Evolutionary conservation across 1,140 invertebrate species (phyloP).

Genomic region (Heliconius congener): DNA sequence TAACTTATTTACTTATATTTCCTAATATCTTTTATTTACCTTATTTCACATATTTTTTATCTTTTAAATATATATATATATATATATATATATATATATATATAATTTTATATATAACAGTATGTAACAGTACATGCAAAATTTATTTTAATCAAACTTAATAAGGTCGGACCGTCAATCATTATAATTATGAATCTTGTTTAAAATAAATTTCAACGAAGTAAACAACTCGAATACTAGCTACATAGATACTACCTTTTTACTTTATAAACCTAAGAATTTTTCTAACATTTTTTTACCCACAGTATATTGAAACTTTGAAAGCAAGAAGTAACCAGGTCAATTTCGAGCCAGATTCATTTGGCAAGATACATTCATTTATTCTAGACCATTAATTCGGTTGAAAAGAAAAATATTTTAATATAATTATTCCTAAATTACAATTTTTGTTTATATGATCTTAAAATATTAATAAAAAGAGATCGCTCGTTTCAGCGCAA

Average conservation of each 20-base stretch:
- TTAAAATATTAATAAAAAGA: too few species aligned
- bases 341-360: conserved; percentile 6
- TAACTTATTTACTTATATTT: too few species aligned
- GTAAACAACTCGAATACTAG: background rate
- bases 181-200: background rate
- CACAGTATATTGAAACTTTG: background rate
- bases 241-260: background rate
- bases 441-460: too few species aligned
- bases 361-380: conserved; percentile 1
- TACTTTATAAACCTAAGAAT: background rate
- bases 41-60: too few species aligned
- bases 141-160: background rate
- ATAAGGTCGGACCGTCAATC: conserved; percentile 2
- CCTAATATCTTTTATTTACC: too few species aligned
- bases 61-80: too few species aligned
- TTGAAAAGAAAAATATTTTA: background rate
- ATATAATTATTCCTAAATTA: too few species aligned
- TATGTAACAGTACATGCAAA: background rate
- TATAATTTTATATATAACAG: background rate
- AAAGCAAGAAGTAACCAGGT: conserved; percentile 12
- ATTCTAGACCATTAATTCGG: background rate
- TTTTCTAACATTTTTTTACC: background rate
- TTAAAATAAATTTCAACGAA: background rate
- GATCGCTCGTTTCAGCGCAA: too few species aligned
- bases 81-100: too few species aligned